Base-by-base conservation (phyloP, 2,113 vertebrate species). In the Motacilla alba region DNA sequence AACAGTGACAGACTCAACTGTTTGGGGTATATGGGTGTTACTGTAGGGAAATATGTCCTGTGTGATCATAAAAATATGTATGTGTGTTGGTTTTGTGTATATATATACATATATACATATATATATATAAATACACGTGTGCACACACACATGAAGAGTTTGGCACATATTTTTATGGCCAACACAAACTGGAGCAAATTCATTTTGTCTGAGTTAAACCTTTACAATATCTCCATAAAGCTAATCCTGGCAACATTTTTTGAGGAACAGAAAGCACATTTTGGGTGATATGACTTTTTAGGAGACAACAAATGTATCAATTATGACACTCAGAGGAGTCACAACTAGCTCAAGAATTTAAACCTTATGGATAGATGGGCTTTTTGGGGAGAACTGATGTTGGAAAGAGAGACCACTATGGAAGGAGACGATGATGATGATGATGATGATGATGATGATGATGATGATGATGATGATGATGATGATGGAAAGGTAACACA, bases 81-180 rank as follows among this genome's bases (percentile, higher is more conserved):
- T 64, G 33, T 37, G 7, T 30, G 35, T 15, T 35, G 11, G 9
- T 30, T 83, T 56, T 41, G 23, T 27, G 14, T 35, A 13, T 4
- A 15, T 53, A 30, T 21, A 19, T 21, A 22, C 6, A 62, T 10
- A 50, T 13, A 6, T 7, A 43, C 7, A 33, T n/a, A 8, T 50
- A 19, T 21, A 17, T 23, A 26, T 28, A 62, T 1, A 4, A 33
- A 62, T 39, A n/a, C 10, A 26, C 1, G 1, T 27, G 27, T 31
- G 10, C 14, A 11, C 22, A 64, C 59, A 62, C 8, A 1, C 22
- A 31, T 0, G 0, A 22, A 41, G 18, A 53, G 9, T 77, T 70
- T 78, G 33, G n/a, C 0, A 3, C 8, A 3, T 62, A 6, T 66
- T 83, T 84, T 9, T 39, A 27, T 15, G 30, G 44, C 47, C 37